A percentile compares a stretch with the other conserved stretches of the same genome.
These are phyloP conservation scores for Palythoa grandis DNA, from an alignment of 92 coral and sea anemone species.

Conservation along the genomic window DNA sequence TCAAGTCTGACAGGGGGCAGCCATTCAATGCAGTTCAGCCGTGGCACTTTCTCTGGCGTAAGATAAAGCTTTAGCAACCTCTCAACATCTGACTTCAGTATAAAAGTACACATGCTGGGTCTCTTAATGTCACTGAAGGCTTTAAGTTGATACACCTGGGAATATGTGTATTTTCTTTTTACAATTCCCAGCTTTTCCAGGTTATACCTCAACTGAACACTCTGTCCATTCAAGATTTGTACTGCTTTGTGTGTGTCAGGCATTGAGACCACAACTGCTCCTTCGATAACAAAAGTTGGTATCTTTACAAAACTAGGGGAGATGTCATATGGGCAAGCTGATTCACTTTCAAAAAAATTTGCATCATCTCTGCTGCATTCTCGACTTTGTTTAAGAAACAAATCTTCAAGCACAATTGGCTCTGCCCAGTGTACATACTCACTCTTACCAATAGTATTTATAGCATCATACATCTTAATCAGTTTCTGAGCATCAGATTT, in stretches of 20 bases:
- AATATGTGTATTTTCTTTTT: conserved; percentile 71
- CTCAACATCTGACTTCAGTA: conserved; percentile 73
- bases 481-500: conserved; percentile 80
- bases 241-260: conserved; percentile 87
- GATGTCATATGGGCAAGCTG: background rate
- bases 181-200: conserved; percentile 75
- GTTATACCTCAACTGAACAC: conserved; percentile 83
- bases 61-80: conserved; percentile 70
- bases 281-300: conserved; percentile 65
- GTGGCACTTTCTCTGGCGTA: conserved; percentile 60
- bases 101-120: conserved; percentile 84
- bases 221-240: conserved; percentile 82
- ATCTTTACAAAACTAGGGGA: conserved; percentile 48
- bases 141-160: conserved; percentile 74
- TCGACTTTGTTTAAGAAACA: conserved; percentile 2
- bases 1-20: conserved; percentile 59
- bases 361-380: conserved; percentile 25
- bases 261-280: conserved; percentile 77
- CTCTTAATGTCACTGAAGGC: conserved; percentile 75
- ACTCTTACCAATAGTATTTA: conserved; percentile 52
- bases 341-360: background rate
- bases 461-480: conserved; percentile 70
- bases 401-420: conserved; percentile 66
- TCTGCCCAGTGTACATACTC: conserved; percentile 67
- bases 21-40: conserved; percentile 71